phyloP scores from a whole-genome alignment of 2,888 invertebrate genomes.

The Sepiola atlantica region DNA sequence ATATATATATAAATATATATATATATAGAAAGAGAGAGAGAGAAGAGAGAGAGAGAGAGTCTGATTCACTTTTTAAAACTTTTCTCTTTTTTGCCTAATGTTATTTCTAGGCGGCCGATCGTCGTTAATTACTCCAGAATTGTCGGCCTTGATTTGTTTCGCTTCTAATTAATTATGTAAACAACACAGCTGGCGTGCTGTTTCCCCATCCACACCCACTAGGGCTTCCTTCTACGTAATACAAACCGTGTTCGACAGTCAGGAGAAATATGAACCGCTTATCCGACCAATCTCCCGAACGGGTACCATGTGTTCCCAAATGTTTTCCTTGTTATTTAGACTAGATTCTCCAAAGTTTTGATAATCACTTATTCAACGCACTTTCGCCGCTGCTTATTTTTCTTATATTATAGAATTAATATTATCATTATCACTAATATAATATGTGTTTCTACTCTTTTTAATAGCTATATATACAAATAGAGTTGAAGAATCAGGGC shows the following conservation, averaged over 20 bases:
- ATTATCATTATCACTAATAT: neutral
- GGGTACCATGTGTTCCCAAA: slow-evolving; percentile 2
- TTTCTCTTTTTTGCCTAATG: neutral
- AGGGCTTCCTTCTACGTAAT: neutral
- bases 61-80: too few species aligned
- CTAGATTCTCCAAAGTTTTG: neutral
- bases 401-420: neutral
- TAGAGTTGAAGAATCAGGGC: too few species aligned
- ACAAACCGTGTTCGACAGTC: neutral
- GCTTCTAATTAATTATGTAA: neutral
- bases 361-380: neutral
- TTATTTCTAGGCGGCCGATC: neutral
- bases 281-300: neutral
- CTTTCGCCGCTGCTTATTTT: neutral
- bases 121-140: neutral
- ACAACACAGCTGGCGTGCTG: neutral
- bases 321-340: neutral
- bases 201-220: neutral
- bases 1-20: too few species aligned
- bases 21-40: too few species aligned
- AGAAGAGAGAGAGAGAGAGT: too few species aligned
- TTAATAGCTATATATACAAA: too few species aligned
- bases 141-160: neutral
- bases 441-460: too few species aligned
- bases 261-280: neutral